These are phyloP conservation scores for Lepilemur ruficaudatus DNA, from an alignment of 2,797 vertebrate species.

Conservation along the genomic window DNA sequence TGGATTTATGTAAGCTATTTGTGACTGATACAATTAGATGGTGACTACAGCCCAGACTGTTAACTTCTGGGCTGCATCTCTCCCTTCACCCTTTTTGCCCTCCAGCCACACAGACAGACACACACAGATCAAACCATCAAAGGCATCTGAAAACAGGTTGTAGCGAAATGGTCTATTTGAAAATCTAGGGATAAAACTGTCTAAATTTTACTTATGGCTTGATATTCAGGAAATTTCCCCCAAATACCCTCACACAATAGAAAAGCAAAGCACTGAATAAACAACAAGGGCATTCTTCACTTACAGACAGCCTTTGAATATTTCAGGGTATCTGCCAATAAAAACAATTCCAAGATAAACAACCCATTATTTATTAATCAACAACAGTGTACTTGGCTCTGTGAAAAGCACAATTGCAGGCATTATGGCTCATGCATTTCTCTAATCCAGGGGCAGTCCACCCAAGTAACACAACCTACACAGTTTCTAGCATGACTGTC, in stretches of 20 bases:
- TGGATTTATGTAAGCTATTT: background rate
- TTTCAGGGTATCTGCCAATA: slow-evolving; percentile 59
- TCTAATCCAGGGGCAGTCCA: background rate
- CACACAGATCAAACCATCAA: background rate
- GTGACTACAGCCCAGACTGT: background rate
- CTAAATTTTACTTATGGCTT: slow-evolving; percentile 38
- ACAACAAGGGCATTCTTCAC: slow-evolving; percentile 42
- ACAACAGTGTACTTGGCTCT: background rate
- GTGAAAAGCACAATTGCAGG: background rate
- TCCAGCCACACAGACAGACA: background rate
- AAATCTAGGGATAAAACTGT: background rate
- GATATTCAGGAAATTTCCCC: slow-evolving; percentile 42
- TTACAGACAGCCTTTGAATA: slow-evolving; percentile 49
- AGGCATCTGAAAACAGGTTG: background rate
- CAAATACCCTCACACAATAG: background rate
- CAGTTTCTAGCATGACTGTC: background rate
- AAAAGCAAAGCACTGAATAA: slow-evolving; percentile 19
- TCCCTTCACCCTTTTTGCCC: background rate
- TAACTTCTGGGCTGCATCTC: background rate
- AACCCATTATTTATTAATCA: slow-evolving; percentile 59
- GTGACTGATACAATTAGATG: background rate
- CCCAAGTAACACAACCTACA: background rate
- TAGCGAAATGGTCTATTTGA: background rate
- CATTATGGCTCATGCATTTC: background rate
- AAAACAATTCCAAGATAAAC: slow-evolving; percentile 66